Percentiles rank a stretch among this genome's conserved stretches.
phyloP scores from a whole-genome alignment of 1,140 invertebrate genomes.

The Microvelia longipes region DNA sequence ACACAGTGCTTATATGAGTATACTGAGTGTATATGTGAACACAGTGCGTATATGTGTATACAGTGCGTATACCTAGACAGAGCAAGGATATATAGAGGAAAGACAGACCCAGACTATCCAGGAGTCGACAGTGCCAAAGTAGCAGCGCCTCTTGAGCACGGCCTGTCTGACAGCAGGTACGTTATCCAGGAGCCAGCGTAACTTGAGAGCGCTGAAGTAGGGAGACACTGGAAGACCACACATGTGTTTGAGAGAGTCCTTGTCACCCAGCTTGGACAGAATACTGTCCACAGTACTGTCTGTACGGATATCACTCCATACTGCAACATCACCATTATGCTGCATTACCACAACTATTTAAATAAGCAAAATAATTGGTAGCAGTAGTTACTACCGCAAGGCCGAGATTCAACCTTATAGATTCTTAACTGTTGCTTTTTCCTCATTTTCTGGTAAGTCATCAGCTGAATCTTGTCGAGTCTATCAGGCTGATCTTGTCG shows the following conservation, averaged over 20 bases:
- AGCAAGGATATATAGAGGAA: not conserved
- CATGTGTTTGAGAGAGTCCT: conserved; percentile 55
- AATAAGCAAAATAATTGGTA: not conserved
- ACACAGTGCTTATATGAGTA: too few species aligned
- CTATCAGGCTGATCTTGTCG: too few species aligned
- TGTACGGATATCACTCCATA: conserved; percentile 77
- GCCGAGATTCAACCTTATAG: too few species aligned
- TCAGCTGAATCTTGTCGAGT: too few species aligned
- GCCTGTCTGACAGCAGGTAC: conserved; percentile 60
- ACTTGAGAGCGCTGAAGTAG: conserved; percentile 86
- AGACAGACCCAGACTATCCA: conserved; percentile 79
- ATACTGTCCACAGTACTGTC: conserved; percentile 68
- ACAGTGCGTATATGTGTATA: too few species aligned
- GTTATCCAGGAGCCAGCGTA: conserved; percentile 88
- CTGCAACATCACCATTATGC: conserved; percentile 33
- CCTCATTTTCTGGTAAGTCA: too few species aligned
- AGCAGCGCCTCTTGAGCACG: conserved; percentile 53
- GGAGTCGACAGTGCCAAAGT: conserved; percentile 89
- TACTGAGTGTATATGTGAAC: too few species aligned
- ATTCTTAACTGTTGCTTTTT: too few species aligned
- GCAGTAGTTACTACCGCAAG: too few species aligned
- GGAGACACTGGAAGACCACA: conserved; percentile 88
- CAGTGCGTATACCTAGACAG: too few species aligned
- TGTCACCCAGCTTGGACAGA: conserved; percentile 52
- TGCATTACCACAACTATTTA: not conserved